Base-by-base conservation (phyloP, 2,113 vertebrate genomes). In the Misgurnus anguillicaudatus region DNA sequence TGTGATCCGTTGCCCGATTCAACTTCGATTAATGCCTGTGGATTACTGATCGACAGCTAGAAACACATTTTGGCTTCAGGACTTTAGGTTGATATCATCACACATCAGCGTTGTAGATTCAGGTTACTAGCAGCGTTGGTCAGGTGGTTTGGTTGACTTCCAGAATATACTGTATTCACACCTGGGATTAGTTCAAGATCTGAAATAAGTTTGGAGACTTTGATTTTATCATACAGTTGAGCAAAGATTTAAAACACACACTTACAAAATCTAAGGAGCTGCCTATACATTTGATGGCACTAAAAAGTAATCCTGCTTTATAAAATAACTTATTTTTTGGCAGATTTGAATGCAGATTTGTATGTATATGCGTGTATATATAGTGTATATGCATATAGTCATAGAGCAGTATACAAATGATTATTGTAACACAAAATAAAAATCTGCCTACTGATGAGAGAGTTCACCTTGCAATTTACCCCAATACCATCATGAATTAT, bases 11-110 rank as follows among this genome's bases (percentile, higher is more conserved):
- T 45, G 11, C 48, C 70, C 24, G 0, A 14, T 66, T 65, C 57
- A 77, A 38, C 10, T 38, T 62, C 24, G 9, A 76, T 53, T 60
- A 62, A 69, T 63, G 19, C n/a, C n/a, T 17, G 66, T 42, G 13
- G 63, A 65, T 68, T 58, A 51, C 24, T 76, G 77, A 83, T 75
- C 79, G 82, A 80, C 78, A 80, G 62, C 73, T 71, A 66, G 9
- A 6, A 10, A 19, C 24, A 62, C 21, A n/a, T 36, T 9, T 48
- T 71, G 60, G 16, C 55, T n/a, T 62, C 62, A 58, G 19, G 53
- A 58, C 16, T 36, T 9, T 16, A 42, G 77, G 71, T 66, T 79
- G 58, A 71, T 82, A 67, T 53, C 62, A 67, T 53, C 76, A 48
- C 58, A 4, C 74, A 73, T 64, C 77, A 76, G 58, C 17, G 1